These are phyloP conservation scores for Willisornis vidua DNA, from an alignment of 2,113 vertebrate genomes.

Conservation along the genomic window DNA sequence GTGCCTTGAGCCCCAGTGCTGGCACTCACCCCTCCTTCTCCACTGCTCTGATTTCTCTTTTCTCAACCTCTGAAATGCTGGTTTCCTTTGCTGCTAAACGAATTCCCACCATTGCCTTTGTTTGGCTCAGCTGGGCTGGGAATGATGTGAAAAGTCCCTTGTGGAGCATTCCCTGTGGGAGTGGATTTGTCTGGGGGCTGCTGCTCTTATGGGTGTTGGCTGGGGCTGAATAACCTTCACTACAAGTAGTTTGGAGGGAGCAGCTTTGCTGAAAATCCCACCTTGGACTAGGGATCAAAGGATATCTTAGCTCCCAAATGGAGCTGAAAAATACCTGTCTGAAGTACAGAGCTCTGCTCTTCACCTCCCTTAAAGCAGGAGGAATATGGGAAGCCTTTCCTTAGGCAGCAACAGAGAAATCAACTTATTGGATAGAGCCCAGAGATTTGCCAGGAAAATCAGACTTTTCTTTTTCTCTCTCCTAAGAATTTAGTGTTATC, in stretches of 20 bases:
- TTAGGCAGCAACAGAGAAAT: background rate
- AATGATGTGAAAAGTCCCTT: background rate
- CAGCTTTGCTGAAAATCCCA: background rate
- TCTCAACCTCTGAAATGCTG: background rate
- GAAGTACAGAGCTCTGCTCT: background rate
- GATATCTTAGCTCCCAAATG: background rate
- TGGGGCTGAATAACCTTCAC: background rate
- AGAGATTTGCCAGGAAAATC: rapidly evolving
- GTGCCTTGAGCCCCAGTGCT: background rate
- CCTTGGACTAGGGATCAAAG: background rate
- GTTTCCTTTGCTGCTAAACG: background rate
- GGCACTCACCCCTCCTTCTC: background rate
- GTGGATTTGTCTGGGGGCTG: rapidly evolving
- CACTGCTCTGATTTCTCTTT: background rate
- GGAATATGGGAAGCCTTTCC: background rate
- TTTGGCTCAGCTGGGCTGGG: background rate
- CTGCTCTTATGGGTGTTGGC: background rate
- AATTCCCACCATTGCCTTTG: background rate
- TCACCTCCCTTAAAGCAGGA: background rate
- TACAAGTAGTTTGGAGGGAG: background rate
- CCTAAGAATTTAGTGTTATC: background rate
- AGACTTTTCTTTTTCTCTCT: background rate
- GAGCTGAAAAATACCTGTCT: background rate
- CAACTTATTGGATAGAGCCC: rapidly evolving
- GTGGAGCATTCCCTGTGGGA: background rate